These are phyloP conservation scores for Drosophila watanabei DNA, from an alignment of 1,140 invertebrate species.

Conservation along the genomic window DNA sequence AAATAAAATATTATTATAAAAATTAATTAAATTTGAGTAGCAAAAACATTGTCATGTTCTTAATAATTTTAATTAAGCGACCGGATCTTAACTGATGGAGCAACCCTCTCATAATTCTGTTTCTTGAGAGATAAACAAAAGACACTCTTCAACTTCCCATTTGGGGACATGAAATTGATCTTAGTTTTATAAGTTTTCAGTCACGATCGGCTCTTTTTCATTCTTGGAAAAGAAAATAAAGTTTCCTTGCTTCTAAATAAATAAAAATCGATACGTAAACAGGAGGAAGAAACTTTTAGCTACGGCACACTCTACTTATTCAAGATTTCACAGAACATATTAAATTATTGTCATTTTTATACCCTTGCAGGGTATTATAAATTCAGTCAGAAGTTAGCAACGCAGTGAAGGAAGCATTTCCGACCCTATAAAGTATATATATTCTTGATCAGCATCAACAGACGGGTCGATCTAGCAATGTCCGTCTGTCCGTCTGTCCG, in stretches of 20 bases:
- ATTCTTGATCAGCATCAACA: too few relatives aligned
- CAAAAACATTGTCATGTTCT: background rate
- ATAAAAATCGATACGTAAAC: background rate
- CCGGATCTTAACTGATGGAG: background rate
- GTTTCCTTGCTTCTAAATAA: background rate
- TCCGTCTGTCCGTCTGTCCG: too few relatives aligned
- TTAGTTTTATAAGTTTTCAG: background rate
- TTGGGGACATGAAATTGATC: background rate
- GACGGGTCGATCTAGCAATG: too few relatives aligned
- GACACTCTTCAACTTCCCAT: background rate
- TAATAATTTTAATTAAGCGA: background rate
- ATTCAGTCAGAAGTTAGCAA: too few relatives aligned
- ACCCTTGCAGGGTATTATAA: too few relatives aligned
- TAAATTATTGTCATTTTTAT: background rate
- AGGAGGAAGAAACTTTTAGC: background rate
- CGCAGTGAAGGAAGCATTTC: too few relatives aligned
- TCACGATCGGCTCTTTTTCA: background rate
- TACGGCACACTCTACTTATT: background rate
- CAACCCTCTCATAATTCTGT: background rate
- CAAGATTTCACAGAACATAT: background rate
- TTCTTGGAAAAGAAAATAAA: background rate
- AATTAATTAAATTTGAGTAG: background rate
- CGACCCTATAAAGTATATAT: too few relatives aligned
- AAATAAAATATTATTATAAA: conserved; percentile 7
- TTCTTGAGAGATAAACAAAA: background rate